Base-by-base conservation (phyloP, 1,140 invertebrate genomes). In the Portunus trituberculatus region DNA sequence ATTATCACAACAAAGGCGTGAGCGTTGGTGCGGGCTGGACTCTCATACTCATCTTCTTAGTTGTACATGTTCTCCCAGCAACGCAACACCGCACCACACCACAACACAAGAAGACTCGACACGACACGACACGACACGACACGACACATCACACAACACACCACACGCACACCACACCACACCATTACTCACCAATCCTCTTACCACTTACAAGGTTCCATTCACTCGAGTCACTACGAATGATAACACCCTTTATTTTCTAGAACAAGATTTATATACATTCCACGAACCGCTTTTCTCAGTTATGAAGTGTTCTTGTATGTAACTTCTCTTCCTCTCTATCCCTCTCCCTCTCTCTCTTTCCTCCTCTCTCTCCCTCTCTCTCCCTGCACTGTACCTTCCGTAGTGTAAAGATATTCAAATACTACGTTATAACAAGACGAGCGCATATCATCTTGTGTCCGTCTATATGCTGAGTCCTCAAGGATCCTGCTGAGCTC, bases 1-100 rank as follows among this genome's bases (percentile, higher is more conserved):
- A 39, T 39, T 39, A 39, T 2, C 39, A 39, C 39, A 39, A 39
- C 39, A 39, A 39, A 39, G 48, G 32, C 31, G 39, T 39, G 39
- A 39, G 39, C 6, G 39, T 39, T 39, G 39, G 39, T 39, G 39
- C 39, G 39, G 25, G n/a, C 67, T n/a, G 6, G 20, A 90, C 52
- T 67, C 29, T 76, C 28, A 94, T 28, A 89, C 14, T 10, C 48
- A 94, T 20, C 84, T 39, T 39, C 39, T 39, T 39, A 39, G 1
- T 39, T 39, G 39, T 39, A 39, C 39, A 39, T 39, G 6, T 39
- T 39, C 39, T 39, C 48, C 88, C 52, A 94, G 32, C n/a, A 29
- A 89, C 48, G 88, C 52, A 94, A 52, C 84, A 7, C 46, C 28
- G 31, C 46, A 93, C n/a, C 82, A 87, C 46, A 87, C 86, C n/a